Evolutionary conservation across 2,113 vertebrate genomes (phyloP).

Genomic region (Arothron firmamentum): DNA sequence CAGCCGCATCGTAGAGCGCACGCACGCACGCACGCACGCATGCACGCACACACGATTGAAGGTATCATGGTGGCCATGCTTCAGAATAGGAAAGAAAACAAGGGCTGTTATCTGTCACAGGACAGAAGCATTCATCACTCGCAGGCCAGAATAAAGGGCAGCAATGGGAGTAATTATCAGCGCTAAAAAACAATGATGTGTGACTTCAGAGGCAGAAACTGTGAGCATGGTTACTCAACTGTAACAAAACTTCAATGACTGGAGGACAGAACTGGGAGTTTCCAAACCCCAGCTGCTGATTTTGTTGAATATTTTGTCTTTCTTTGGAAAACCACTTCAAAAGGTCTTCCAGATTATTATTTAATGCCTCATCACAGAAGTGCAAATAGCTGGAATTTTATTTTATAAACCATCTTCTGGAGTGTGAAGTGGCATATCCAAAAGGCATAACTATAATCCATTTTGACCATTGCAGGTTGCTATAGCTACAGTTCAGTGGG

Average conservation of each 20-base stretch:
- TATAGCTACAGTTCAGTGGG: no score
- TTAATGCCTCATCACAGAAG: not conserved
- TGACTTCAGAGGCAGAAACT: conserved; percentile 24
- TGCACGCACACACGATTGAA: no score
- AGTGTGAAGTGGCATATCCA: no score
- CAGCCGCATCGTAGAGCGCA: not conserved
- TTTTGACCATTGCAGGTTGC: no score
- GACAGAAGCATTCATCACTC: conserved; percentile 41
- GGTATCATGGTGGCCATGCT: no score
- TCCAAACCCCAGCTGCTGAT: not conserved
- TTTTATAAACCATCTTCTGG: not conserved
- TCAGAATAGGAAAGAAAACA: not conserved
- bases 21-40: no score
- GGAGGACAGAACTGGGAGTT: not conserved
- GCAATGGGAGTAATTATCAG: conserved; percentile 54
- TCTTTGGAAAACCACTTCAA: not conserved
- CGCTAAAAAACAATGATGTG: conserved; percentile 42
- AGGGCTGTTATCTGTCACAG: conserved; percentile 17
- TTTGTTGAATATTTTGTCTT: not conserved
- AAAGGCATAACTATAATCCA: no score
- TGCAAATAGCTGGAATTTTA: not conserved
- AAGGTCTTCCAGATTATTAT: not conserved
- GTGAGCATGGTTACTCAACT: not conserved
- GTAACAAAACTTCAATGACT: conserved; percentile 8
- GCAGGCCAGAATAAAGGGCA: conserved; percentile 37